Base-by-base conservation (phyloP, 1,140 invertebrate genomes). In the Rhyacophila brunnea region DNA sequence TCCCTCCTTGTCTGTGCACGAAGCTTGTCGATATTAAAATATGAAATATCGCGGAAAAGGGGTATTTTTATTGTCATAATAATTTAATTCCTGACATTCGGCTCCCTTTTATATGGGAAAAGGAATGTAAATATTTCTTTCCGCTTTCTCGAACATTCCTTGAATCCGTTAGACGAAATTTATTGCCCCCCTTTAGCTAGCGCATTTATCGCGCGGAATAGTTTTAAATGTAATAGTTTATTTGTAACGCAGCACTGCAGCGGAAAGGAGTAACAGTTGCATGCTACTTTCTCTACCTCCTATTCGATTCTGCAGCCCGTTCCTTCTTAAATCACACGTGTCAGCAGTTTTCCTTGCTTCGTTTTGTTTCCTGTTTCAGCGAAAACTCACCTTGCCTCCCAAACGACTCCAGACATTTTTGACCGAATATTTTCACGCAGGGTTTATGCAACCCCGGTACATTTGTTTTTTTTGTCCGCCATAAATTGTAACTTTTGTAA, bases 281-380 rank as follows among this genome's bases (percentile, higher is more conserved):
- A 28, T 28, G 23, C 23, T 28, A 9, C 23, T 9, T 28, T 9
- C 23, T 28, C 23, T 28, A 9, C 23, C 23, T 28, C 23, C 23
- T 28, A 28, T 28, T 28, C 23, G 23, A 28, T 28, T 28, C 23
- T 28, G 23, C 23, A 3, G 23, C 23, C 50, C 48, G 38, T 13
- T 19, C 38, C 50, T 46, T 36, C 52, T 32, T 45, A 55, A 55
- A 55, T 55, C 52, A 55, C 52, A 45, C 52, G 43, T 43, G 52
- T 55, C 52, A 55, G 52, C 52, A 46, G 52, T 55, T 55, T 46
- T 15, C 43, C 35, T 2, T 17, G 52, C 19, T 55, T 55, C 43
- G 40, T 55, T 55, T 46, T 55, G 52, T 45, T 55, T 53, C 42
- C 43, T 46, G n/a, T 15, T 15, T 15, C 38, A 15, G 15, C n/a